Evolutionary conservation across 2,797 vertebrate species (phyloP).

Genomic region (Smutsia temminckii): DNA sequence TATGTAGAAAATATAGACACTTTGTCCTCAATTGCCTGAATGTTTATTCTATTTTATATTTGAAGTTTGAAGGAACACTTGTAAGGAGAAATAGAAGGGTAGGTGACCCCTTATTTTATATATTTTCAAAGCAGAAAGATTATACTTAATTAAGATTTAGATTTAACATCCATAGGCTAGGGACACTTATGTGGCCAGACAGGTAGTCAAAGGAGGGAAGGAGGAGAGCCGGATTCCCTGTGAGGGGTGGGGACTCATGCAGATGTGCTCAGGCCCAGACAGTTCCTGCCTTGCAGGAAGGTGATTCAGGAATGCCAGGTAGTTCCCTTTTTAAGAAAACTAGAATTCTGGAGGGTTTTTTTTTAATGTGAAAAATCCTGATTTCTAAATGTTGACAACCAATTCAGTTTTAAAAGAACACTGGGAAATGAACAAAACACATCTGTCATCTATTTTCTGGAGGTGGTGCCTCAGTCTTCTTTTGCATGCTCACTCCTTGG

Average conservation of each 20-base stretch:
- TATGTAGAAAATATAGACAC: neutral
- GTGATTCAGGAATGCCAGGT: neutral
- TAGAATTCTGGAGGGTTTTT: neutral
- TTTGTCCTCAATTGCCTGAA: neutral
- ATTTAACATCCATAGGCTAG: neutral
- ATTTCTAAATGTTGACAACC: slow-evolving; percentile 28
- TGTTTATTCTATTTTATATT: slow-evolving; percentile 5
- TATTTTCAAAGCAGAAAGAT: slow-evolving; percentile 19
- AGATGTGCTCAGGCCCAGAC: neutral
- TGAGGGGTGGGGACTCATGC: accelerated
- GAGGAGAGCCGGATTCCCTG: neutral
- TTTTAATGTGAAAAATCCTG: neutral
- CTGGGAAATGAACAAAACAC: slow-evolving; percentile 14
- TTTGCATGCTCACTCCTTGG: slow-evolving; percentile 24
- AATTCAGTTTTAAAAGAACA: slow-evolving; percentile 11
- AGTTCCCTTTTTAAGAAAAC: neutral
- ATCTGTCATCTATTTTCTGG: slow-evolving; percentile 41
- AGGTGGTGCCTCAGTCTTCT: neutral
- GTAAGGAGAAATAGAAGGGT: neutral
- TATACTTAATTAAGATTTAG: slow-evolving; percentile 2
- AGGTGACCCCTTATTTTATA: neutral
- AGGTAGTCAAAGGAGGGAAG: neutral
- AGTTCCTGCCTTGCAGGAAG: neutral
- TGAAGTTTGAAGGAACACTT: slow-evolving; percentile 9
- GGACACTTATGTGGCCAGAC: neutral